These are phyloP conservation scores for Orthosia cruda DNA, from an alignment of 2,888 invertebrate species.

Conservation along the genomic window DNA sequence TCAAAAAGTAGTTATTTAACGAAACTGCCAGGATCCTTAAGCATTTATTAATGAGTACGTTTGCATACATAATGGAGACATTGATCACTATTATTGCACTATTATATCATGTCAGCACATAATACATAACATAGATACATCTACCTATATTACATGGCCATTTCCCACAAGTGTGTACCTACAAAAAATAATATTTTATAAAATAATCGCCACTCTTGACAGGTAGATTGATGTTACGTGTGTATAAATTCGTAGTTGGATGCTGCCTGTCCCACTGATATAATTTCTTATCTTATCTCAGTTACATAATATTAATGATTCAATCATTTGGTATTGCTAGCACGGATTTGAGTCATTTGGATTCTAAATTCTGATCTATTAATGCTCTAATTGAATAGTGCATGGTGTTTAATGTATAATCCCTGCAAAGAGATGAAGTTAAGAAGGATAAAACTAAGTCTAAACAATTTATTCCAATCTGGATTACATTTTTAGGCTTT, in stretches of 20 bases:
- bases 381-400: neutral
- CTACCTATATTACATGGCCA: slow-evolving; percentile 21
- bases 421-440: neutral
- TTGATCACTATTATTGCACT: slow-evolving; percentile 18
- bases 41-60: slow-evolving; percentile 19
- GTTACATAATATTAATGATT: slow-evolving; percentile 38
- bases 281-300: slow-evolving; percentile 40
- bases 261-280: slow-evolving; percentile 45
- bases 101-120: slow-evolving; percentile 30
- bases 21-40: slow-evolving; percentile 22
- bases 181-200: slow-evolving; percentile 20
- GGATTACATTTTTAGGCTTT: neutral
- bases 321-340: slow-evolving; percentile 20
- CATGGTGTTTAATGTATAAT: neutral
- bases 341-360: neutral
- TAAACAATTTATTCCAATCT: too few relatives aligned
- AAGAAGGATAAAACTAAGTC: neutral
- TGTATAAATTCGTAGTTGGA: slow-evolving; percentile 25
- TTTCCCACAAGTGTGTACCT: slow-evolving; percentile 6
- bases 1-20: slow-evolving; percentile 39
- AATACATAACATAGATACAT: neutral
- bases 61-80: slow-evolving; percentile 24
- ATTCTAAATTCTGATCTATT: neutral
- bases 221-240: slow-evolving; percentile 35
- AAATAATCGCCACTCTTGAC: slow-evolving; percentile 35